These are phyloP conservation scores for Nixonia krombeini DNA, from an alignment of 1,140 invertebrate species.

Conservation along the genomic window DNA sequence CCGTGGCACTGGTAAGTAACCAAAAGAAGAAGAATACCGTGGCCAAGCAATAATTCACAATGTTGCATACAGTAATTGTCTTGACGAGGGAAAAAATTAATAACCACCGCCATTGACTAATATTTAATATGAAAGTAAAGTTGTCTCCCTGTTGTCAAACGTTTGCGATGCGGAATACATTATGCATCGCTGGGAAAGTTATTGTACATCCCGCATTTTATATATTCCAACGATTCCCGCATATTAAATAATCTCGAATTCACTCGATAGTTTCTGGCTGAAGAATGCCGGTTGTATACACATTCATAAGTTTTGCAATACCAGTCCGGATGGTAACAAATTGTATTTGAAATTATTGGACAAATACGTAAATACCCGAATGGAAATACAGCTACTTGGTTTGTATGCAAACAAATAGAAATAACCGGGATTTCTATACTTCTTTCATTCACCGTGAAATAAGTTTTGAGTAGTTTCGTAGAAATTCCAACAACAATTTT, in stretches of 20 bases:
- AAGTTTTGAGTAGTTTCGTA: too few species aligned
- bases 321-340: background rate
- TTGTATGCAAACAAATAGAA: too few species aligned
- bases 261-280: conserved; percentile 24
- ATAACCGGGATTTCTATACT: too few species aligned
- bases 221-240: conserved; percentile 43
- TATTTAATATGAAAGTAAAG: conserved; percentile 30
- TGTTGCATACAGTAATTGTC: too few species aligned
- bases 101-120: conserved; percentile 26
- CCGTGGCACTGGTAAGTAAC: too few species aligned
- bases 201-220: conserved; percentile 49
- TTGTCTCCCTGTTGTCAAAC: conserved; percentile 39
- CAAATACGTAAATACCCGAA: too few species aligned
- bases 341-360: background rate
- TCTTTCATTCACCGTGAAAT: too few species aligned
- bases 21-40: too few species aligned
- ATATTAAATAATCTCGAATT: conserved; percentile 47
- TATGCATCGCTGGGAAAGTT: conserved; percentile 42
- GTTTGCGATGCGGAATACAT: conserved; percentile 39
- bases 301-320: conserved; percentile 6
- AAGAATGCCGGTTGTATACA: conserved; percentile 23
- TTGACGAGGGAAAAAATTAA: too few species aligned
- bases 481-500: too few species aligned
- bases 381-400: too few species aligned
- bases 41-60: too few species aligned